Base-by-base conservation (phyloP, 2,797 vertebrate species). In the Parauchenoglanis ngamensis region DNA sequence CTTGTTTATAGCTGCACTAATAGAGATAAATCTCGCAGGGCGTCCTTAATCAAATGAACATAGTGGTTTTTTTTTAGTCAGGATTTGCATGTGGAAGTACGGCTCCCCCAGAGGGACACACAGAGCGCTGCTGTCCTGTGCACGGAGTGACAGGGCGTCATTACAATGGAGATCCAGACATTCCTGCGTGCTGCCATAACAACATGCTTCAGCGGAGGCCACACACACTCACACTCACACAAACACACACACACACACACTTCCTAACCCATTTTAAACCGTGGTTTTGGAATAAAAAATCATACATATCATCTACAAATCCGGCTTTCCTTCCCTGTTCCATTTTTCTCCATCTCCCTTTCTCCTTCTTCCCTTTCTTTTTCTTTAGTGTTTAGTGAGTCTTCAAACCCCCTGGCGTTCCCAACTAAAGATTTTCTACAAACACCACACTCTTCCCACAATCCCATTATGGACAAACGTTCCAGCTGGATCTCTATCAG, bases 101-200 rank as follows among this genome's bases (percentile, higher is more conserved):
- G 40, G 75, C 59, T 86, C 35, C 79, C 65, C 73, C 59, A 56
- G 19, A 59, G 72, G 86, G 82, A 87, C 75, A 85, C 72, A 77
- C 86, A 85, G 77, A 75, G 76, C 52, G 17, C 82, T 75, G 76
- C 85, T 23, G 35, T 85, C 87, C 57, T 83, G n/a, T 82, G 52
- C 57, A 61, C 79, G 70, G 56, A 80, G 57, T 85, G 84, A 90
- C 88, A 86, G 86, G 81, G 44, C 91, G 93, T 94, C 92, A 94
- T 95, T 94, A 95, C 85, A 94, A 92, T 94, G 92, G 93, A 94
- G 92, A 91, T 90, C 90, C 75, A 92, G 93, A 93, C 95, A 96
- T 96, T 96, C 95, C 94, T 91, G 87, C 90, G 88, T 80, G 93
- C 95, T 92, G 93, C 95, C 94, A 93, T 93, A 95, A 94, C 95